These are phyloP conservation scores for Montifringilla adamsi DNA, from an alignment of 2,113 vertebrate species.

Conservation along the genomic window DNA sequence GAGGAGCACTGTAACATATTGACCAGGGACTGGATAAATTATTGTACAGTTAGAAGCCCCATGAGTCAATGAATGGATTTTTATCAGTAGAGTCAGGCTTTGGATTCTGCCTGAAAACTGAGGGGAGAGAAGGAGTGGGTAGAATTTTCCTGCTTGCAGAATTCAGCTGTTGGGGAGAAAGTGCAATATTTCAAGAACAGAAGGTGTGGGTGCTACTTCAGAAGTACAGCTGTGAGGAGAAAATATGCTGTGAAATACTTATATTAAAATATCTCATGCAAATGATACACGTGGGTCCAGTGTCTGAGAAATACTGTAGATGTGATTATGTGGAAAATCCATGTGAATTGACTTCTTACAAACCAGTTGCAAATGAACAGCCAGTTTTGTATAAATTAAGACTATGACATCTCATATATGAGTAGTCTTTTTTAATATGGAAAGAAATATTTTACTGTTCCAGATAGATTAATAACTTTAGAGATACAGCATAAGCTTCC, in stretches of 20 bases:
- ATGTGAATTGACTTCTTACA: not conserved
- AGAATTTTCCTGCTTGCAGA: not conserved
- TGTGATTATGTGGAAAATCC: not conserved
- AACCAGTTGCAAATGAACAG: not conserved
- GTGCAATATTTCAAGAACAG: not conserved
- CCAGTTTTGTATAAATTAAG: not conserved
- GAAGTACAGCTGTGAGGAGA: not conserved
- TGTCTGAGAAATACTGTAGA: not conserved
- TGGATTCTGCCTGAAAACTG: not conserved
- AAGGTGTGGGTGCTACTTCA: constrained; percentile 10
- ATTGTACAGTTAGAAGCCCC: not conserved
- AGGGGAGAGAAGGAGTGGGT: not conserved
- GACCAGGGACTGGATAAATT: not conserved
- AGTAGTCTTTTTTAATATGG: not conserved
- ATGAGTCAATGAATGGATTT: not conserved
- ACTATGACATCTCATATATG: not conserved
- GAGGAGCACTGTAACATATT: not conserved
- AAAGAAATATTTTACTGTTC: not conserved
- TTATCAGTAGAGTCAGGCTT: not conserved
- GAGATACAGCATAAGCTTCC: not conserved
- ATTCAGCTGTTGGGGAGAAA: constrained; percentile 10
- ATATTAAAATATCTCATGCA: constrained; percentile 9
- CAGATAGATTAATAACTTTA: not conserved
- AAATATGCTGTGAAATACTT: constrained; percentile 17
- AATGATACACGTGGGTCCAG: not conserved